phyloP scores from a whole-genome alignment of 2,888 invertebrate species.

The Hipparchia semele region DNA sequence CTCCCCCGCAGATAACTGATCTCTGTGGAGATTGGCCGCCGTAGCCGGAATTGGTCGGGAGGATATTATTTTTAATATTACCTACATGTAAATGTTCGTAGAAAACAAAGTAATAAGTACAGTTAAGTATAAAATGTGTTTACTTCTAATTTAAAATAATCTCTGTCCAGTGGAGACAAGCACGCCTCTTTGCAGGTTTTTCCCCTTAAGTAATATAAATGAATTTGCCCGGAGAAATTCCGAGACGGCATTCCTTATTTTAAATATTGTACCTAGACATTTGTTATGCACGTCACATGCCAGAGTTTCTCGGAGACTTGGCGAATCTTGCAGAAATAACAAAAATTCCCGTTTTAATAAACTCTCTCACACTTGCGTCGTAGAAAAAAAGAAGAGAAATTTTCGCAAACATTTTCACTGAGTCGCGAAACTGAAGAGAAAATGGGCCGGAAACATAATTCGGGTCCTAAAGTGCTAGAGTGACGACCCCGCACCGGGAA shows the following conservation, averaged over 20 bases:
- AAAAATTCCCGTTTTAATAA: conserved; percentile 25
- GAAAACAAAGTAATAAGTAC: neutral
- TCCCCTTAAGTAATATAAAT: conserved; percentile 24
- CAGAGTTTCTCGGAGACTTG: conserved; percentile 24
- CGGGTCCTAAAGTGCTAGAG: too few relatives aligned
- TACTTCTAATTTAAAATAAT: conserved; percentile 7
- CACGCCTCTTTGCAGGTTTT: conserved; percentile 20
- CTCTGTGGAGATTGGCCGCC: too few relatives aligned
- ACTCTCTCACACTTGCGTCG: conserved; percentile 26
- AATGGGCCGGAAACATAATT: too few relatives aligned
- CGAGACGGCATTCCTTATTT: conserved; percentile 32
- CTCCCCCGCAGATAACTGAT: too few relatives aligned
- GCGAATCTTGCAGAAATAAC: conserved; percentile 16
- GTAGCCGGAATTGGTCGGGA: too few relatives aligned
- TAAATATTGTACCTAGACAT: conserved; percentile 32
- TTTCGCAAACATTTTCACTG: conserved; percentile 25
- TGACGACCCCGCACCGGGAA: too few relatives aligned
- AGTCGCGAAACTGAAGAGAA: too few relatives aligned
- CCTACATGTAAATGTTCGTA: too few relatives aligned
- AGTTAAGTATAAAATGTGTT: neutral
- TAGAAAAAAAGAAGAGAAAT: conserved; percentile 18
- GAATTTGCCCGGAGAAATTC: conserved; percentile 30
- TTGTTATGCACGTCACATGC: conserved; percentile 36
- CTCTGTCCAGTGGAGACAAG: conserved; percentile 18
- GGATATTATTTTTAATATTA: too few relatives aligned